Percentiles rank a stretch among this genome's conserved stretches.
These are phyloP conservation scores for Andrena chrysosceles DNA, from an alignment of 2,888 invertebrate genomes.

Conservation along the genomic window DNA sequence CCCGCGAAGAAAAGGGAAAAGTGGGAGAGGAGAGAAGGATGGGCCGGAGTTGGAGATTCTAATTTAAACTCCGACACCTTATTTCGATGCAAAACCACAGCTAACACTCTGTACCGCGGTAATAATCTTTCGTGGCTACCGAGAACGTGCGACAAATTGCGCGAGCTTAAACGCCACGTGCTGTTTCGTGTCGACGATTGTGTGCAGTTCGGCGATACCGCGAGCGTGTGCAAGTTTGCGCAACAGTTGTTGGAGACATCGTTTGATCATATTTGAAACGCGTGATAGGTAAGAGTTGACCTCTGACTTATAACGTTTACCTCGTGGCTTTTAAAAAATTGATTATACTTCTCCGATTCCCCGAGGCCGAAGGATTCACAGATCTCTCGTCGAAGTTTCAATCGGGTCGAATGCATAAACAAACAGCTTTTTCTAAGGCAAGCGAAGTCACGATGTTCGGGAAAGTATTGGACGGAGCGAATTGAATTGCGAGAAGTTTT, in stretches of 20 bases:
- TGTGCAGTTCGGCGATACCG: not conserved
- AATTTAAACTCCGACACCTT: constrained; percentile 64
- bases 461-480: constrained; percentile 59
- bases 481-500: constrained; percentile 78
- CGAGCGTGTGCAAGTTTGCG: not conserved
- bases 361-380: not conserved
- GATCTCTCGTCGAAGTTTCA: not conserved
- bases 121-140: constrained; percentile 33
- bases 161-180: not conserved
- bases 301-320: not conserved
- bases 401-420: constrained; percentile 53
- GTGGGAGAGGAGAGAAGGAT: constrained; percentile 14
- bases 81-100: constrained; percentile 62
- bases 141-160: constrained; percentile 29
- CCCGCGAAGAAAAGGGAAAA: constrained; percentile 20
- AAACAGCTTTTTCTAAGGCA: constrained; percentile 38
- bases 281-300: no score
- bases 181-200: not conserved
- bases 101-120: constrained; percentile 28
- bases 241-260: not conserved
- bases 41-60: constrained; percentile 32
- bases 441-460: constrained; percentile 32
- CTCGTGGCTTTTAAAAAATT: constrained; percentile 5
- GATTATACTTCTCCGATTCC: constrained; percentile 4
- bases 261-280: no score